Evolutionary conservation across 2,113 vertebrate genomes (phyloP), one percentile per base, ranked within the genome.

Genomic region (Ginglymostoma cirratum): DNA sequence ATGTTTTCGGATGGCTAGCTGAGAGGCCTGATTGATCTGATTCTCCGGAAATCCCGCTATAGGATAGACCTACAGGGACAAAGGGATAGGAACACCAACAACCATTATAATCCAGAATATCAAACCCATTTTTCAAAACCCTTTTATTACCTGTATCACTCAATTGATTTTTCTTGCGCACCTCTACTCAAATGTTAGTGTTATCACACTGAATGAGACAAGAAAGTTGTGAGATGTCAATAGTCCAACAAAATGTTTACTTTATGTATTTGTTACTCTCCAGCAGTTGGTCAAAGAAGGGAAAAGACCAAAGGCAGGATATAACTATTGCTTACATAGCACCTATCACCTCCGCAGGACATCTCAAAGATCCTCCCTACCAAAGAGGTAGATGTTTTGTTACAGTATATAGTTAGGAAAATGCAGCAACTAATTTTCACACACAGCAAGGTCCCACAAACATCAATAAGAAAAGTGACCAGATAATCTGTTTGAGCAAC

Each of bases 1-100:
- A 96, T 98, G 98, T 52, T 98, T 97, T 92, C 38, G 96, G 94
- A 98, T 96, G 42, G 98, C 96, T 24, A 97, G 97, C 83, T 98
- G 97, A 5, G 98, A 97, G 15, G 97, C 97, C 52, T 97, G 95
- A 61, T 96, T 97, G 87, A 98, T 96, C 7, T 95, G 23, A 69
- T 86, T 27, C 45, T 98, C 97, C 42, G 98, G 98, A 90, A 98
- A 98, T 55, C 97, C 97, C 45, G 97, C 94, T 76, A 98, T 34
- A 34, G 98, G 98, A 96, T 97, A 97, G 4, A 98, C 97, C 98
- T 98, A 72, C 0, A 55, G n/a, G 5, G 55, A 65, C 45, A 23
- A 96, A 69, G 19, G 19, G 80, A 80, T 66, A 72, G 67, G 2
- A 8, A 2, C 19, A 1, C 30, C 66, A 66, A 38, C 48, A 34